phyloP scores from a whole-genome alignment of 2,113 vertebrate species.

The Siniperca chuatsi region DNA sequence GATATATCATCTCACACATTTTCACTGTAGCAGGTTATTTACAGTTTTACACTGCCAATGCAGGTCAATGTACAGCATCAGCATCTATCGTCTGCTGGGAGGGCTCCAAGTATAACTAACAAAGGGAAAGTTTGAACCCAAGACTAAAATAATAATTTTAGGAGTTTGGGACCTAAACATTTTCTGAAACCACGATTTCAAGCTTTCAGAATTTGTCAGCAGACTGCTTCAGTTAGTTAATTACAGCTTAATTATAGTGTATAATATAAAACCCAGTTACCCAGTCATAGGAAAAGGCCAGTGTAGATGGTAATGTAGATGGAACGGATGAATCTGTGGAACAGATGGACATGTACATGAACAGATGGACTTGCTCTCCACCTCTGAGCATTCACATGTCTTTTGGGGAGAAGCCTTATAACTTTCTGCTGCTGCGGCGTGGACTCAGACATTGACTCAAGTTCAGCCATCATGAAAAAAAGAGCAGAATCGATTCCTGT shows the following conservation, averaged over 20 bases:
- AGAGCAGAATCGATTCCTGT: constrained; percentile 24
- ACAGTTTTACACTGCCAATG: not conserved
- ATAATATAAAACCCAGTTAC: constrained; percentile 17
- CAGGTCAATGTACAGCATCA: constrained; percentile 11
- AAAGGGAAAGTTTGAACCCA: not conserved
- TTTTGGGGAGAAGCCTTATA: constrained; percentile 46
- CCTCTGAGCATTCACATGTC: constrained; percentile 57
- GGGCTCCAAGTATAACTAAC: not conserved
- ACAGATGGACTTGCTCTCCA: constrained; percentile 71
- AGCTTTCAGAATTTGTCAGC: constrained; percentile 2
- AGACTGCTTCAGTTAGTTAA: constrained; percentile 1
- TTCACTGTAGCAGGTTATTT: not conserved
- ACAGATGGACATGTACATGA: constrained; percentile 65
- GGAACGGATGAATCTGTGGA: constrained; percentile 56
- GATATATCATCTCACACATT: constrained; percentile 6
- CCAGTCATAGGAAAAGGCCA: constrained; percentile 5
- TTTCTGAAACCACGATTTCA: not conserved
- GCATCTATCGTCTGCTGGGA: constrained; percentile 2
- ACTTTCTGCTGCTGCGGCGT: constrained; percentile 27
- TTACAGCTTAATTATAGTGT: constrained; percentile 1
- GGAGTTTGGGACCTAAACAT: not conserved
- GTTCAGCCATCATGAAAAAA: constrained; percentile 32
- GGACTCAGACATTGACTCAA: constrained; percentile 36
- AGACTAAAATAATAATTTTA: not conserved
- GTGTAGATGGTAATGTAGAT: constrained; percentile 48